Conservation (phyloP, 2,113 vertebrate genomes). For the Plecturocebus donacophilus region DNA sequence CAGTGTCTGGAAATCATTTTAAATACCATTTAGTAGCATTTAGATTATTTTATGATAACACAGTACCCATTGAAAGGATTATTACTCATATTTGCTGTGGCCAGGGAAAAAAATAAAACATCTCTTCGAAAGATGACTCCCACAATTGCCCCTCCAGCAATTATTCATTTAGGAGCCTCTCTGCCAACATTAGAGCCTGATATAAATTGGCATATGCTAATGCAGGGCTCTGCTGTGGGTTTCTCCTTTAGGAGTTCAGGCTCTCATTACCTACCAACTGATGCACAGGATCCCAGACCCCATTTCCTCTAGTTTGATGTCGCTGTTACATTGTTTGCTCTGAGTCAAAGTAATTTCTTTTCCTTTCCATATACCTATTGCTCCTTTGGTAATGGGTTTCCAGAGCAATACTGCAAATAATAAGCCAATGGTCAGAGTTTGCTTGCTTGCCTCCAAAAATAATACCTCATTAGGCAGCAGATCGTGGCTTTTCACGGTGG, state of each 20-base stretch:
- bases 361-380: conserved; percentile 68
- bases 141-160: conserved; percentile 60
- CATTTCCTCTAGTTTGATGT: conserved; percentile 50
- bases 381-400: conserved; percentile 68
- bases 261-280: conserved; percentile 51
- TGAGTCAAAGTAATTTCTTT: conserved; percentile 73
- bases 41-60: conserved; percentile 74
- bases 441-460: conserved; percentile 59
- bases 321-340: conserved; percentile 57
- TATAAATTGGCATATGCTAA: conserved; percentile 68
- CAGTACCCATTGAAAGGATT: conserved; percentile 65
- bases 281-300: background rate
- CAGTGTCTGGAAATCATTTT: conserved; percentile 69
- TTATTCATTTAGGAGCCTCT: conserved; percentile 67
- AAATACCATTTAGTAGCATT: conserved; percentile 75
- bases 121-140: conserved; percentile 65
- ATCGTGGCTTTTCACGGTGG: conserved; percentile 24
- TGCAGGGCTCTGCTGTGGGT: conserved; percentile 19
- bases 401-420: conserved; percentile 67
- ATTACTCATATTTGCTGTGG: conserved; percentile 68
- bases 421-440: conserved; percentile 48
- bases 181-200: conserved; percentile 53
- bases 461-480: conserved; percentile 25
- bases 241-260: conserved; percentile 61
- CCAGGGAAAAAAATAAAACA: conserved; percentile 68